Evolutionary conservation across 2,888 invertebrate species (phyloP).

Genomic region (Drosophila pegasa): DNA sequence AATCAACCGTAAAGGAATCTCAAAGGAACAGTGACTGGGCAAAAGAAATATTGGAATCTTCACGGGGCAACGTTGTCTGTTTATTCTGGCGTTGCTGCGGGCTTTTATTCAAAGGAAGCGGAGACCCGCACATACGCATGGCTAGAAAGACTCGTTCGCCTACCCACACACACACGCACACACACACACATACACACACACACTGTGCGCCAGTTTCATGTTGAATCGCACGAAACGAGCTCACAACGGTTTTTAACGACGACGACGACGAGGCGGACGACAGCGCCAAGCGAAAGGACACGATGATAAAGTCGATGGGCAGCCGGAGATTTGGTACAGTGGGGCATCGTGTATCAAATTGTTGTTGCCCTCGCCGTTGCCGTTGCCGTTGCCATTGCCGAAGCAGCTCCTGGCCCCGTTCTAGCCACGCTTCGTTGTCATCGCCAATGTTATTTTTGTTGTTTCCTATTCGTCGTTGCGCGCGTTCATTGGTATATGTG

Average conservation of each 20-base stretch:
- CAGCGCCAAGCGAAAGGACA: conserved; percentile 55
- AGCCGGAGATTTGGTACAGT: conserved; percentile 73
- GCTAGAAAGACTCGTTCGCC: conserved; percentile 55
- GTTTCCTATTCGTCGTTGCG: conserved; percentile 62
- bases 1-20: conserved; percentile 2
- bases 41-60: neutral
- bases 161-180: conserved; percentile 7
- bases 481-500: conserved; percentile 67
- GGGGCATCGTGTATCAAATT: conserved; percentile 51
- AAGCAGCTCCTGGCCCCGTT: conserved; percentile 38
- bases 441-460: conserved; percentile 79
- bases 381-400: conserved; percentile 32
- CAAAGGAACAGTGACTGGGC: neutral
- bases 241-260: conserved; percentile 53
- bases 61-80: conserved; percentile 4
- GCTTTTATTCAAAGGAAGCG: conserved; percentile 26
- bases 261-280: conserved; percentile 32
- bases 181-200: conserved; percentile 24
- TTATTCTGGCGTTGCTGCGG: conserved; percentile 39
- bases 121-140: conserved; percentile 32
- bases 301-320: conserved; percentile 76
- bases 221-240: conserved; percentile 67
- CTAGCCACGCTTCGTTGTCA: conserved; percentile 56
- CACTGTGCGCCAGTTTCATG: conserved; percentile 60
- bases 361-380: conserved; percentile 18